phyloP scores from a whole-genome alignment of 2,888 invertebrate genomes.

The Tryphoninae sp. region DNA sequence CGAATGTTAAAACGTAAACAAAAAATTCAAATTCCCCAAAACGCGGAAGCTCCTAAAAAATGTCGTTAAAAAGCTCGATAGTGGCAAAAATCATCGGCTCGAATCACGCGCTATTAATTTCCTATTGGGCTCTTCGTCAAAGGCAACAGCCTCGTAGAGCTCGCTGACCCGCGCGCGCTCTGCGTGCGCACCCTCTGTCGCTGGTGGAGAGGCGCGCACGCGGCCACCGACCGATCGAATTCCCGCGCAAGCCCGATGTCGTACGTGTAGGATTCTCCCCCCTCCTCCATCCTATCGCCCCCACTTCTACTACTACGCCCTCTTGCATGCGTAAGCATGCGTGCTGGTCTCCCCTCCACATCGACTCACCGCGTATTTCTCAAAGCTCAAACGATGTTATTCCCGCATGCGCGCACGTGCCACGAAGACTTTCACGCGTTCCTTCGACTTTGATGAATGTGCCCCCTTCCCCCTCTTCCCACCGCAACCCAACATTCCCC shows the following conservation, averaged over 20 bases:
- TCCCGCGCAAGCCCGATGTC: conserved; percentile 58
- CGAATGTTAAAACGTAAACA: neutral
- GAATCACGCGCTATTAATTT: neutral
- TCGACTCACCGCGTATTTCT: conserved; percentile 14
- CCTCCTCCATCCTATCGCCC: neutral
- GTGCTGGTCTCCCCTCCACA: conserved; percentile 21
- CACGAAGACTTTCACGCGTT: conserved; percentile 41
- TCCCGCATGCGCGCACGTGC: conserved; percentile 58
- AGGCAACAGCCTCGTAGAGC: conserved; percentile 41
- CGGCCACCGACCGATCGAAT: conserved; percentile 71
- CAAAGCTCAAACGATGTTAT: conserved; percentile 35
- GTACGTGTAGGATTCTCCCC: conserved; percentile 36
- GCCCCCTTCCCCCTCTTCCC: neutral
- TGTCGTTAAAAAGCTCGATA: neutral
- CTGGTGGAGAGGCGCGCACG: conserved; percentile 13
- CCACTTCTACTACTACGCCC: conserved; percentile 52
- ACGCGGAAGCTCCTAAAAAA: neutral
- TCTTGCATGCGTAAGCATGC: conserved; percentile 64
- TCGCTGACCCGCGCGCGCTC: conserved; percentile 52
- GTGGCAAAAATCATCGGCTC: neutral
- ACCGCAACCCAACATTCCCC: neutral
- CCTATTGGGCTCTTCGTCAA: neutral
- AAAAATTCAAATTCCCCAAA: neutral
- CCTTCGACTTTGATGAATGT: conserved; percentile 29
- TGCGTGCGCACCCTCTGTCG: conserved; percentile 51